Evolutionary conservation across 2,888 invertebrate genomes (phyloP).

Genomic region (Mythimna albipuncta): DNA sequence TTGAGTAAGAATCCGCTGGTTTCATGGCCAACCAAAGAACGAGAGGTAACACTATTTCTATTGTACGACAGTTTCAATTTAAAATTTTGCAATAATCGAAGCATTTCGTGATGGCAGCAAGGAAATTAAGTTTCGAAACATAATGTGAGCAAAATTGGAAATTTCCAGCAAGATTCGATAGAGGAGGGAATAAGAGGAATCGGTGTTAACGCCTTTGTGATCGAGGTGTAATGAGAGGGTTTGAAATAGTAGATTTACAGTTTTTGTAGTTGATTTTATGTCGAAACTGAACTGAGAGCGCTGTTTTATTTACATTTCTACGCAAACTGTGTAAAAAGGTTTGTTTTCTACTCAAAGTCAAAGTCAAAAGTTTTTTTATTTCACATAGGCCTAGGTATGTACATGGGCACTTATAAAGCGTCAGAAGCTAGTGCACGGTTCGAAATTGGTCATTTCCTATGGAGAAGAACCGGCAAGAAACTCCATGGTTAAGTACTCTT

Average conservation of each 20-base stretch:
- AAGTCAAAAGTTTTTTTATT: no score
- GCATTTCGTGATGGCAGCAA: conserved; percentile 60
- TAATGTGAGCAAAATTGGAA: conserved; percentile 53
- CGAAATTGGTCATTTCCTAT: no score
- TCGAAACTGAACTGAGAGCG: neutral
- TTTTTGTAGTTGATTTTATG: conserved; percentile 16
- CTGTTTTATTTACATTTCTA: no score
- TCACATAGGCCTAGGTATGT: no score
- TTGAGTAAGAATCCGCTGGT: neutral
- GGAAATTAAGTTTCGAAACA: conserved; percentile 66
- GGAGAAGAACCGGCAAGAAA: no score
- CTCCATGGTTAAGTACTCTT: no score
- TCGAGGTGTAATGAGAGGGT: neutral
- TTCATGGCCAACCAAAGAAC: conserved; percentile 18
- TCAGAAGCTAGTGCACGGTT: no score
- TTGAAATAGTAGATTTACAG: neutral
- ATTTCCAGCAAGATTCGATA: conserved; percentile 39
- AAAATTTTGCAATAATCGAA: conserved; percentile 66
- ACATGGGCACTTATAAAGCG: no score
- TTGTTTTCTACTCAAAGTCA: no score
- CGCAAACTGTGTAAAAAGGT: neutral
- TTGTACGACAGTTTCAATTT: conserved; percentile 65
- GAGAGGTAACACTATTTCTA: conserved; percentile 58
- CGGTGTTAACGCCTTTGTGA: conserved; percentile 1
- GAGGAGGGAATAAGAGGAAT: neutral